Evolutionary conservation across 2,797 vertebrate genomes (phyloP).

Genomic region (Clarias laeviceps): DNA sequence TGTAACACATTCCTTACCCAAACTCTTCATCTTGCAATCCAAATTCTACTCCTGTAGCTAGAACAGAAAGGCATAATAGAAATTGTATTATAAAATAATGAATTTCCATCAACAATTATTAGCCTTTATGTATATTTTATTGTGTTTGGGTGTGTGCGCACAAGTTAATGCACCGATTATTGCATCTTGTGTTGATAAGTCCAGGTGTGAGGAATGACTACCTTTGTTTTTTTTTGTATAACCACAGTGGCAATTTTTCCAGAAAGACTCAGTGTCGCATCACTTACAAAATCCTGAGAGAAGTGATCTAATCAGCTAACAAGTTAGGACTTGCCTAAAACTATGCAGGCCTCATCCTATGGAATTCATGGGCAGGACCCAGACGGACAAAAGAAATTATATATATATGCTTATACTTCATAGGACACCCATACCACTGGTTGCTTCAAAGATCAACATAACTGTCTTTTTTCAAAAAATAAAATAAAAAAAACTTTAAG

Average conservation of each 20-base stretch:
- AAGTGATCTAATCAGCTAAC: not conserved
- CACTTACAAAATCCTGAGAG: not conserved
- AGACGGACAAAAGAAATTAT: not conserved
- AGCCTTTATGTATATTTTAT: not conserved
- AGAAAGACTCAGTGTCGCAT: not conserved
- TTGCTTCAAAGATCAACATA: not conserved
- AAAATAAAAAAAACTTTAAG: not conserved
- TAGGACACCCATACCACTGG: not conserved
- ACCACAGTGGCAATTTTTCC: not conserved
- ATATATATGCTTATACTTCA: too few species aligned
- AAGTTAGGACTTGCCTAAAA: not conserved
- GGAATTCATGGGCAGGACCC: not conserved
- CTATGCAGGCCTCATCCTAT: not conserved
- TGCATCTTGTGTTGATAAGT: not conserved
- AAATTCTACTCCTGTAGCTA: conserved; percentile 65
- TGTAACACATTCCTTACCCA: conserved; percentile 63
- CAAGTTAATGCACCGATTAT: not conserved
- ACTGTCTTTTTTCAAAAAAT: not conserved
- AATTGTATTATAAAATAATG: not conserved
- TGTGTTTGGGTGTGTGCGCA: not conserved
- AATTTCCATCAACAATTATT: not conserved
- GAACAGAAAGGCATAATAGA: conserved; percentile 36
- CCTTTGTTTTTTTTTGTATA: not conserved
- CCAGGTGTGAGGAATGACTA: not conserved
- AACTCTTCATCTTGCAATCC: conserved; percentile 45